Percentiles rank a stretch among this genome's conserved stretches.
Conservation (phyloP, 2,888 invertebrate genomes). For the Drosophila monieri region DNA sequence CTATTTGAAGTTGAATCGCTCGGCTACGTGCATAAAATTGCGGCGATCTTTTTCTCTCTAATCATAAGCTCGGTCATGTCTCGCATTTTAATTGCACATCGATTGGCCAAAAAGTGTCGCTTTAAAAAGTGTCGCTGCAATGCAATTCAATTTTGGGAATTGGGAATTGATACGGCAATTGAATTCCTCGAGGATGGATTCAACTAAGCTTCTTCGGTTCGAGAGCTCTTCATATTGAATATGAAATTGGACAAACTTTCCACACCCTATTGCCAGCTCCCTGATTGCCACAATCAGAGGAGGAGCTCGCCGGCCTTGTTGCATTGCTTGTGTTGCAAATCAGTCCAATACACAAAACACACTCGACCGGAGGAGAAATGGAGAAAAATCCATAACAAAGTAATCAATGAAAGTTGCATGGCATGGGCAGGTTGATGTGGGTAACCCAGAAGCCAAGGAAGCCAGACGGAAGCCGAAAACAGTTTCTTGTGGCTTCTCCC, state of each 20-base stretch:
- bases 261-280: slow-evolving; percentile 43
- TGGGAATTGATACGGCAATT: slow-evolving; percentile 13
- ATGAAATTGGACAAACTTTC: slow-evolving; percentile 52
- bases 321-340: slow-evolving; percentile 31
- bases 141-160: slow-evolving; percentile 9
- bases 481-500: slow-evolving; percentile 73
- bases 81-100: slow-evolving; percentile 63
- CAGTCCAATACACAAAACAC: slow-evolving; percentile 16
- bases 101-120: slow-evolving; percentile 18
- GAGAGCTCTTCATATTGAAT: slow-evolving; percentile 48
- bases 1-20: slow-evolving; percentile 42
- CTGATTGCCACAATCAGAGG: slow-evolving; percentile 69
- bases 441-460: slow-evolving; percentile 26
- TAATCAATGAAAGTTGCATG: slow-evolving; percentile 68
- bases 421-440: slow-evolving; percentile 5
- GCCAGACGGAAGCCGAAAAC: slow-evolving; percentile 44
- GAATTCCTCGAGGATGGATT: neutral
- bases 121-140: slow-evolving; percentile 9
- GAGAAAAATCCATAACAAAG: slow-evolving; percentile 77
- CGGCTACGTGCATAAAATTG: slow-evolving; percentile 64
- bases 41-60: slow-evolving; percentile 56
- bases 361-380: slow-evolving; percentile 52
- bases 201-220: slow-evolving; percentile 4
- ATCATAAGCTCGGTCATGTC: slow-evolving; percentile 59
- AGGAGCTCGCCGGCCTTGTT: slow-evolving; percentile 9